These are phyloP conservation scores for Cyclopterus lumpus DNA, from an alignment of 2,797 vertebrate genomes.

Conservation along the genomic window DNA sequence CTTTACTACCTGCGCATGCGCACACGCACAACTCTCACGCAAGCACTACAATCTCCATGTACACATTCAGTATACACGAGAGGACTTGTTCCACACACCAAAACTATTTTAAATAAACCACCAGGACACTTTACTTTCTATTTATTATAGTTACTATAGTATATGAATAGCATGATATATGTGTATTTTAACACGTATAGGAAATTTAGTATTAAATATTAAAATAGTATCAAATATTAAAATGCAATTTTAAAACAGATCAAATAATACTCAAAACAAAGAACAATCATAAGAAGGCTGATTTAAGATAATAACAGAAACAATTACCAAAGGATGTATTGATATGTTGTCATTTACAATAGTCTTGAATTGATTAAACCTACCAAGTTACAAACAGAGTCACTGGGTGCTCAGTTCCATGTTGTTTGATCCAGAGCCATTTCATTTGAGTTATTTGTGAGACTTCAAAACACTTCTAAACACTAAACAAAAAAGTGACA, in stretches of 20 bases:
- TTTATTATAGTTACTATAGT: background rate
- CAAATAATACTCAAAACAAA: background rate
- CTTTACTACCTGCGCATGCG: slow-evolving; percentile 74
- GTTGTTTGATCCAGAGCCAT: background rate
- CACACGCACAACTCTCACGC: slow-evolving; percentile 2
- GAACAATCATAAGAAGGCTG: background rate
- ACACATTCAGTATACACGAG: background rate
- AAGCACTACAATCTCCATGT: background rate
- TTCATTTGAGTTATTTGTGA: background rate
- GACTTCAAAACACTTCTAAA: background rate
- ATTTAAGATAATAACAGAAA: background rate
- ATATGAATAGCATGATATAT: background rate
- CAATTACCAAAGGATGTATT: background rate
- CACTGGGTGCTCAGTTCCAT: background rate
- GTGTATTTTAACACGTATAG: background rate
- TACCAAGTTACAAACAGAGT: background rate
- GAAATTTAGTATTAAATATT: too few species aligned
- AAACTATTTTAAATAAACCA: background rate
- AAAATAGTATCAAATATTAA: background rate
- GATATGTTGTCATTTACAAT: background rate
- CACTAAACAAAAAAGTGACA: background rate
- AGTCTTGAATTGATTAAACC: background rate
- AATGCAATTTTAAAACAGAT: background rate
- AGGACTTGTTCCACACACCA: rapidly evolving
- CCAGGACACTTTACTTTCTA: too few species aligned